A percentile compares a stretch with the other conserved stretches of the same genome.
Evolutionary conservation across 2,113 vertebrate species (phyloP).

Genomic region (Pundamilia nyererei): DNA sequence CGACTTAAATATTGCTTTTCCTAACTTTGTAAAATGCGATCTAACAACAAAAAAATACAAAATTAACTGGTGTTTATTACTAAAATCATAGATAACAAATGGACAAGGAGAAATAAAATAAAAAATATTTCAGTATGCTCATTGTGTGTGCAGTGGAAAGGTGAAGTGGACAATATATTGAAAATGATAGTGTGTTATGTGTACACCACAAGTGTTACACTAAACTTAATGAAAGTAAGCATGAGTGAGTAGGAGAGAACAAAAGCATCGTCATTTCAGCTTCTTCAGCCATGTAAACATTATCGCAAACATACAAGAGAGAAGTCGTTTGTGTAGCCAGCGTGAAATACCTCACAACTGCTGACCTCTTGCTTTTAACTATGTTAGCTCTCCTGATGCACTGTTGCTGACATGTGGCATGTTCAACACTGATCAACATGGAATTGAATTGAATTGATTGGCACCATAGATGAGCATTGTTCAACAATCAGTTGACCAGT

Average conservation of each 20-base stretch:
- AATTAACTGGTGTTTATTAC: neutral
- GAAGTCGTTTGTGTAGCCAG: neutral
- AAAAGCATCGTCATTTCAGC: neutral
- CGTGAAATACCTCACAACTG: neutral
- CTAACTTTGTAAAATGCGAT: neutral
- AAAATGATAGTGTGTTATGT: neutral
- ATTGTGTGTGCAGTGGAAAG: neutral
- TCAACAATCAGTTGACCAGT: neutral
- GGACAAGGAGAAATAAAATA: neutral
- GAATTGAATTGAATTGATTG: fast-evolving
- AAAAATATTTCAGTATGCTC: neutral
- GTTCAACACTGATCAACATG: neutral
- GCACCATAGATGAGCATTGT: fast-evolving
- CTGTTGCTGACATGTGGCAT: neutral
- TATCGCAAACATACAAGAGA: neutral
- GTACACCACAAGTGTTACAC: neutral
- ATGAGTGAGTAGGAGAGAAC: neutral
- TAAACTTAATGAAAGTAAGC: neutral
- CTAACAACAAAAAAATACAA: neutral
- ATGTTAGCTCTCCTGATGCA: neutral
- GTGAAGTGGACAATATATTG: neutral
- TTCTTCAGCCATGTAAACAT: neutral
- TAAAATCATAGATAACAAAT: neutral
- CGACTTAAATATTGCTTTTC: neutral
- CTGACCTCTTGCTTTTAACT: neutral